phyloP scores from a whole-genome alignment of 2,888 invertebrate species.

The Tachina grossa region DNA sequence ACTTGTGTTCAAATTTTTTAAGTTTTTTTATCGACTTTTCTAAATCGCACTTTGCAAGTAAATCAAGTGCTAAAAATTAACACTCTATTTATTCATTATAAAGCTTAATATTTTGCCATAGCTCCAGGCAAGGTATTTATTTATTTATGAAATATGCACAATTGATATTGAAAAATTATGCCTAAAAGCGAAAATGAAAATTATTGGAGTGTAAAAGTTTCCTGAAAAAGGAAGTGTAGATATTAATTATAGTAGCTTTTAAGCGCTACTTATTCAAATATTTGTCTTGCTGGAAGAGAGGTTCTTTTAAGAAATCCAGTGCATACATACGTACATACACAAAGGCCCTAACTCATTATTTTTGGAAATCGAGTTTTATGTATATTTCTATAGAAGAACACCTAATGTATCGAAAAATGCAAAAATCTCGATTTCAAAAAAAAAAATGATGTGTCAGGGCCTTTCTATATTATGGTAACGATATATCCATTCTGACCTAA shows the following conservation, averaged over 20 bases:
- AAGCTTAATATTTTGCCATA: background rate
- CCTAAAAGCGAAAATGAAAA: background rate
- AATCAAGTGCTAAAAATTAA: slow-evolving; percentile 29
- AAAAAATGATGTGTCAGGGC: no score
- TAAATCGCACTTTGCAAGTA: background rate
- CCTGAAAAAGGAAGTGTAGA: background rate
- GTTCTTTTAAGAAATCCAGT: no score
- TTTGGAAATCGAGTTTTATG: no score
- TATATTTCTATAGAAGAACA: no score
- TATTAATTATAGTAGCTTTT: slow-evolving; percentile 12
- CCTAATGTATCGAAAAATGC: no score
- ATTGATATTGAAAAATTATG: background rate
- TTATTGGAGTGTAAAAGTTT: slow-evolving; percentile 3
- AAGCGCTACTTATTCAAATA: background rate
- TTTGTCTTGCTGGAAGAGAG: background rate
- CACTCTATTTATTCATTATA: background rate
- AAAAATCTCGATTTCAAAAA: no score
- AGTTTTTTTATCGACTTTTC: background rate
- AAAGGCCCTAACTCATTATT: no score
- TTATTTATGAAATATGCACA: background rate
- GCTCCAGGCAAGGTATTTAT: background rate
- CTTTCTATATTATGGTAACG: no score
- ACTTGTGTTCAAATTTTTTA: background rate
- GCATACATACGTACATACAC: no score
- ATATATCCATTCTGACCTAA: no score